Conservation (phyloP, 2,113 vertebrate genomes). For the Erpornis zantholeuca region DNA sequence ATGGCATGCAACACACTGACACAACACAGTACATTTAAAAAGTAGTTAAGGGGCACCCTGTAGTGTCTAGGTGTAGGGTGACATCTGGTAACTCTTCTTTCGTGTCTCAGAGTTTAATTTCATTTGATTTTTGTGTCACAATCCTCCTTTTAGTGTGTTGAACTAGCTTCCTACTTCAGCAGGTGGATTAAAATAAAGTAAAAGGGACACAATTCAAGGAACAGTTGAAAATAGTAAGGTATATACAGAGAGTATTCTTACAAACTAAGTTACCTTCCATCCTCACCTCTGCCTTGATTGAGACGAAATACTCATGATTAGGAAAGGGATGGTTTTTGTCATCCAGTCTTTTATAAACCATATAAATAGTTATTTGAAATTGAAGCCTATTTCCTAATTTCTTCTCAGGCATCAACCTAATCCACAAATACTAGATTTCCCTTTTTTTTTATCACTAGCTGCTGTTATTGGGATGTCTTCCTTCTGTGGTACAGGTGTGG, state of each 20-base stretch:
- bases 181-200: neutral
- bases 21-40: neutral
- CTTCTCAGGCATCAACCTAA: neutral
- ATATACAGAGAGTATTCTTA: neutral
- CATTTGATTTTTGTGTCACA: neutral
- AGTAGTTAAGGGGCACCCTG: constrained; percentile 20
- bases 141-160: neutral
- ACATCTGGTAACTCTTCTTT: constrained; percentile 31
- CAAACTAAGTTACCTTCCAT: neutral
- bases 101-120: constrained; percentile 42
- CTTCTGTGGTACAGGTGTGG: neutral
- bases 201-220: neutral
- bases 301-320: neutral
- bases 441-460: neutral
- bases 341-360: neutral
- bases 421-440: neutral
- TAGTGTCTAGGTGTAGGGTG: constrained; percentile 17
- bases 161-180: neutral
- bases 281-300: neutral
- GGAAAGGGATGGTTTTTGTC: neutral
- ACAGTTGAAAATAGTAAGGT: neutral
- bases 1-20: neutral
- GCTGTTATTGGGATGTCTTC: neutral
- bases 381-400: neutral
- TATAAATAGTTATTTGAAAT: neutral